Percentiles rank a stretch among this genome's conserved stretches.
These are phyloP conservation scores for Gastracanthus pulcherrimus DNA, from an alignment of 2,888 invertebrate species.

Conservation along the genomic window DNA sequence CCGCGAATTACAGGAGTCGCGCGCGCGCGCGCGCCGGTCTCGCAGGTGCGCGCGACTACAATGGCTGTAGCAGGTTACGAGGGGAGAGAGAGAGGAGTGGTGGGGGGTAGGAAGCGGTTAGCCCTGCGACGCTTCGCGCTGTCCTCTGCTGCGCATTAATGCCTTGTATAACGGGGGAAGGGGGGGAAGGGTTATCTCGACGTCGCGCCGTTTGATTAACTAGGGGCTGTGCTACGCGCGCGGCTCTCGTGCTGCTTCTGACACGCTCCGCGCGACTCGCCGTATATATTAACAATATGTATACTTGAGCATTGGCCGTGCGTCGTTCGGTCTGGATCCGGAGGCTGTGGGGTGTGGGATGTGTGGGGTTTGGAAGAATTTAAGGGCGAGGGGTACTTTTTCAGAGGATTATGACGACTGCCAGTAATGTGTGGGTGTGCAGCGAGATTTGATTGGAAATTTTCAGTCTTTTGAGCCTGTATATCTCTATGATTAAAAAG, in stretches of 20 bases:
- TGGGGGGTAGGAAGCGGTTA: not conserved
- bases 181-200: slow-evolving; percentile 22
- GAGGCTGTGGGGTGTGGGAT: no score
- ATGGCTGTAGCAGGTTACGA: no score
- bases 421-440: no score
- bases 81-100: not conserved
- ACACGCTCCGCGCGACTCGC: slow-evolving; percentile 68
- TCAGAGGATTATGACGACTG: no score
- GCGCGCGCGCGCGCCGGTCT: not conserved
- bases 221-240: slow-evolving; percentile 67
- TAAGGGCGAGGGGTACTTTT: no score
- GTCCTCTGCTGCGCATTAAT: slow-evolving; percentile 22
- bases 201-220: slow-evolving; percentile 71
- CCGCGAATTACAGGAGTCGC: slow-evolving; percentile 18
- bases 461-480: no score
- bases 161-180: slow-evolving; percentile 40
- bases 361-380: no score
- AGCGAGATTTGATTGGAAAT: no score
- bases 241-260: slow-evolving; percentile 70
- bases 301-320: slow-evolving; percentile 64
- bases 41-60: not conserved
- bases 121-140: not conserved
- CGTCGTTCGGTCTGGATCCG: no score
- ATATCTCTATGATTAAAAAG: no score
- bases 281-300: slow-evolving; percentile 56